These are phyloP conservation scores for Acleris holmiana DNA, from an alignment of 2,888 invertebrate genomes.

Conservation along the genomic window DNA sequence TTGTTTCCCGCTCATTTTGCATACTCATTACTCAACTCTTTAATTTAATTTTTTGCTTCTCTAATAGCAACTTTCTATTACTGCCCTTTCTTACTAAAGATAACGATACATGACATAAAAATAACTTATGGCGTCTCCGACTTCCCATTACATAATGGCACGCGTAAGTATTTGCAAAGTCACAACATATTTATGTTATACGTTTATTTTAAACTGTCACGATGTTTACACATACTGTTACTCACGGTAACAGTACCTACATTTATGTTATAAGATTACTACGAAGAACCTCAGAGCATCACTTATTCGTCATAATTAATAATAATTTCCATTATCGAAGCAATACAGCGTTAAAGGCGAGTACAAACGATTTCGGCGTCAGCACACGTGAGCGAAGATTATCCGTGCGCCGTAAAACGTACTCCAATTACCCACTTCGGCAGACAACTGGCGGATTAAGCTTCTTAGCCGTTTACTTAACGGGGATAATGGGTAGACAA, in stretches of 20 bases:
- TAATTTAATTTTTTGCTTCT: constrained; percentile 9
- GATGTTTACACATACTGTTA: too few species aligned
- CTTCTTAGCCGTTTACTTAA: constrained; percentile 49
- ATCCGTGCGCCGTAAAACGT: constrained; percentile 45
- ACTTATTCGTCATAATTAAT: too few species aligned
- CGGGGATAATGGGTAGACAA: constrained; percentile 46
- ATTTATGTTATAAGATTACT: too few species aligned
- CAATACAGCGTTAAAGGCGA: constrained; percentile 37
- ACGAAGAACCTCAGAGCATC: too few species aligned
- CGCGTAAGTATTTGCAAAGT: too few species aligned
- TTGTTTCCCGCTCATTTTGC: constrained; percentile 58
- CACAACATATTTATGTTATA: too few species aligned
- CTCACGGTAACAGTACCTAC: too few species aligned
- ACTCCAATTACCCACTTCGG: constrained; percentile 52
- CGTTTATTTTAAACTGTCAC: too few species aligned
- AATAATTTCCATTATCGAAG: constrained; percentile 11
- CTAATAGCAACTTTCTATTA: background rate
- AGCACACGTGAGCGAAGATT: constrained; percentile 48
- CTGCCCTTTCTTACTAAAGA: background rate
- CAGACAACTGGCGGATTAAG: constrained; percentile 49
- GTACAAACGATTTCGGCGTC: constrained; percentile 37
- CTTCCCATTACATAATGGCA: too few species aligned
- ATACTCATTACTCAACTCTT: constrained; percentile 41
- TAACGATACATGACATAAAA: too few species aligned
- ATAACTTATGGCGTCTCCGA: too few species aligned